Base-by-base conservation (phyloP, 2,797 vertebrate genomes). In the Threskiornis aethiopicus region DNA sequence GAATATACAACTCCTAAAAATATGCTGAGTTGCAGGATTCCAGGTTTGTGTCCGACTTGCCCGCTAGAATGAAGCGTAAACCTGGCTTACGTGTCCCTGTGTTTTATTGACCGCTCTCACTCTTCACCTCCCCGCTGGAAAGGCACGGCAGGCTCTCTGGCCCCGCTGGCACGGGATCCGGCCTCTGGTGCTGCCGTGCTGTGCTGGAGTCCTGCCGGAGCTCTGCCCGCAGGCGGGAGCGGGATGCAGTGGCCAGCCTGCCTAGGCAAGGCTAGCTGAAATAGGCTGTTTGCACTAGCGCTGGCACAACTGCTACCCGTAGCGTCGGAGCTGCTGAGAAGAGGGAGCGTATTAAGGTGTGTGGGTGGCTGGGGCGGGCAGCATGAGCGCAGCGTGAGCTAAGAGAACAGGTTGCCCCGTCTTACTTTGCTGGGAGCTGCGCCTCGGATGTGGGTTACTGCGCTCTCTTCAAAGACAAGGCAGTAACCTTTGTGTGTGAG, bases 101-200 rank as follows among this genome's bases (percentile, higher is more conserved):
- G 28, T 47, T 59, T n/a, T 39, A 13, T 9, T 51, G 73, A 31
- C 41, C 0, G 0, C 49, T 66, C 44, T 15, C 0, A 8, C 31
- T 64, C 15, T 46, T 54, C 33, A 2, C 59, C 13, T 11, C 29
- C 44, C 13, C 0, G 4, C 28, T 44, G 37, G 65, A 33, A 47
- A 5, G 37, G 33, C 0, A 0, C 0, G 2, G 7, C 21, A 17
- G 47, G 35, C 4, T 13, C 55, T 14, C 59, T 16, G 49, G 29
- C 29, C 26, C 22, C 0, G 0, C 37, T 14, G 41, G n/a, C 57
- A 22, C 20, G 5, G 14, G 37, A 8, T 59, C 46, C 2, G 8
- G 44, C 58, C 13, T 11, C 41, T 24, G 44, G 28, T 37, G 22
- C 33, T 2, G 28, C 55, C 1, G 0, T n/a, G 26, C 54, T 1